Evolutionary conservation across 2,888 invertebrate species (phyloP).

Genomic region (Apodemia hepburni): DNA sequence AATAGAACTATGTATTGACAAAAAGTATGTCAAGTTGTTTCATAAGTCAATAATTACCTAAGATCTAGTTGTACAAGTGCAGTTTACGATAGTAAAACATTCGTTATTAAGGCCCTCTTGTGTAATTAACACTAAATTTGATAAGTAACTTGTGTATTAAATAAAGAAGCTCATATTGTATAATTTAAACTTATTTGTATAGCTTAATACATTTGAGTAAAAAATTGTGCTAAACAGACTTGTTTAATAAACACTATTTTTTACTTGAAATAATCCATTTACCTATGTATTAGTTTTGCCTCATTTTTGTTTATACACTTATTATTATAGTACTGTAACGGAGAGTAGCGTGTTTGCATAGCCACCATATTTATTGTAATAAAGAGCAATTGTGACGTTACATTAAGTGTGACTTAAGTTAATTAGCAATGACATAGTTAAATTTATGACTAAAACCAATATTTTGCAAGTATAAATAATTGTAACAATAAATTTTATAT

Average conservation of each 20-base stretch:
- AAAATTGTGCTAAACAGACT: not conserved
- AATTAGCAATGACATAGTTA: slow-evolving; percentile 1
- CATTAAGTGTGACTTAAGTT: slow-evolving; percentile 7
- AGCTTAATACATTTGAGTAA: not conserved
- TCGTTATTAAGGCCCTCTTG: slow-evolving; percentile 41
- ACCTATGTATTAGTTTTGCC: slow-evolving; percentile 9
- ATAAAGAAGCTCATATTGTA: slow-evolving; percentile 7
- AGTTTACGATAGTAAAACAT: slow-evolving; percentile 46
- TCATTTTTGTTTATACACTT: slow-evolving; percentile 5
- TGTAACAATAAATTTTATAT: slow-evolving; percentile 6
- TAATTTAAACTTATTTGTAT: not conserved
- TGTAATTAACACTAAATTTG: slow-evolving; percentile 16
- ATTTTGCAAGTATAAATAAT: slow-evolving; percentile 2
- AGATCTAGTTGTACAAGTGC: slow-evolving; percentile 68
- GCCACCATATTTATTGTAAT: not conserved
- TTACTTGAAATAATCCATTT: not conserved
- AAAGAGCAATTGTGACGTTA: slow-evolving; percentile 7
- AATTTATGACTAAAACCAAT: slow-evolving; percentile 3
- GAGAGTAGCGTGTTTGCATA: slow-evolving; percentile 4
- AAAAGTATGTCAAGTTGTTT: slow-evolving; percentile 52
- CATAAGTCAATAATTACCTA: slow-evolving; percentile 75
- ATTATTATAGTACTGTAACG: slow-evolving; percentile 1
- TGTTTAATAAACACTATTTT: slow-evolving; percentile 6
- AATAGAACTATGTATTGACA: slow-evolving; percentile 46
- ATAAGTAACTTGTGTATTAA: slow-evolving; percentile 4